Evolutionary conservation across 2,113 vertebrate genomes (phyloP), one percentile per base, ranked within the genome.

Genomic region (Meriones unguiculatus): DNA sequence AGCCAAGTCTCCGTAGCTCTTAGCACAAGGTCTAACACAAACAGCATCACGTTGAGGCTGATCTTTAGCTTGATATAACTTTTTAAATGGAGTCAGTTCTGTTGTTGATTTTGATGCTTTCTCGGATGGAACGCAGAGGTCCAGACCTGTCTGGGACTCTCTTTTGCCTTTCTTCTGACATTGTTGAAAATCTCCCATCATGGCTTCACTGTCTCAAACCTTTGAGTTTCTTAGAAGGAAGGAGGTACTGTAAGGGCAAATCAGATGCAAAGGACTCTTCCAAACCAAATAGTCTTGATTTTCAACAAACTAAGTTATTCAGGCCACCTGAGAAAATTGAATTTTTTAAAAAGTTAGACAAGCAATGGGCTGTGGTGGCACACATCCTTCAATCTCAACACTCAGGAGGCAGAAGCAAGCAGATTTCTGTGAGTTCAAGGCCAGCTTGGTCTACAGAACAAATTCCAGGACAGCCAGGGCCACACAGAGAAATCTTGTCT

Each of bases 301-400:
- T 97, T 95, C 70, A 91, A 77, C 65, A 92, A 93, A 90, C 62
- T 64, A 93, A 82, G 17, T 90, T 78, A 87, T 52, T 38, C 82
- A 95, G 64, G 82, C 30, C 57, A 87, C 25, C 70, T 64, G 24
- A 94, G 41, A 89, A 62, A 17, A 73, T 67, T 93, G 94, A 80
- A 75, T 76, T 94, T 91, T 84, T 9, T 1, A 62, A 82, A 82
- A 41, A 2, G 28, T 28, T 28, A 17, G 57, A 28, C 57, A 64
- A 41, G 72, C 38, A 8, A n/a, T 73, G 9, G n/a, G 72, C 20
- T 1, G 20, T 38, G 70, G 18, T 38, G 35, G 32, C 70, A 72
- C 15, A n/a, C 6, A n/a, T 46, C n/a, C 30, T 73, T 73, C 38
- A 38, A 38, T 73, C 70, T 38, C 70, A 73, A 8, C n/a, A 41